Evolutionary conservation across 2,797 vertebrate species (phyloP).

Genomic region (Acrocephalus scirpaceus): DNA sequence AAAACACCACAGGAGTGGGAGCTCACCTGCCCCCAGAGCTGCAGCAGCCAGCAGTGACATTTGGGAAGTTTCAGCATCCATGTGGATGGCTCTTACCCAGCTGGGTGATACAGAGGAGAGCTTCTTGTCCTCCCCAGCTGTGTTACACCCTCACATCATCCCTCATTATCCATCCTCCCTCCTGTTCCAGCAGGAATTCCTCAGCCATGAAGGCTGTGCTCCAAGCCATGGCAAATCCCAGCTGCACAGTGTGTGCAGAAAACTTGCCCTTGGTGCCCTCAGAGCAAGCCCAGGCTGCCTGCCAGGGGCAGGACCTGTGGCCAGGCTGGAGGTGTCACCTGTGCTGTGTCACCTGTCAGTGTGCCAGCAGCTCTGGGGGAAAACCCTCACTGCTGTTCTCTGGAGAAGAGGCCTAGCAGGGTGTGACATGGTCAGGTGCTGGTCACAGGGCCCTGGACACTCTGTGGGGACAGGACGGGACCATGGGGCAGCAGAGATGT

Average conservation of each 20-base stretch:
- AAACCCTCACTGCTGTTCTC: not conserved
- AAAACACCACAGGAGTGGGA: not conserved
- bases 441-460: accelerated
- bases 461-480: not conserved
- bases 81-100: not conserved
- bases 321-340: not conserved
- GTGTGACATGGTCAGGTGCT: not conserved
- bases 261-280: too few species aligned
- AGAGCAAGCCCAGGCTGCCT: not conserved
- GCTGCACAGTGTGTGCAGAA: not conserved
- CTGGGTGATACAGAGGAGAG: not conserved
- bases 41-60: not conserved
- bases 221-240: not conserved
- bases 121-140: not conserved
- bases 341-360: not conserved
- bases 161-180: not conserved
- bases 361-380: not conserved
- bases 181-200: not conserved
- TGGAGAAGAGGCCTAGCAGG: not conserved
- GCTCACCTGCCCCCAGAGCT: not conserved
- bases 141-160: too few species aligned
- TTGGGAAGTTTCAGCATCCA: not conserved
- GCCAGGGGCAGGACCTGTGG: not conserved
- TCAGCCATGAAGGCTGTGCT: not conserved
- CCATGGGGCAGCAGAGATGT: not conserved